Conservation (phyloP, 2,797 vertebrate genomes). For the Euthynnus affinis region DNA sequence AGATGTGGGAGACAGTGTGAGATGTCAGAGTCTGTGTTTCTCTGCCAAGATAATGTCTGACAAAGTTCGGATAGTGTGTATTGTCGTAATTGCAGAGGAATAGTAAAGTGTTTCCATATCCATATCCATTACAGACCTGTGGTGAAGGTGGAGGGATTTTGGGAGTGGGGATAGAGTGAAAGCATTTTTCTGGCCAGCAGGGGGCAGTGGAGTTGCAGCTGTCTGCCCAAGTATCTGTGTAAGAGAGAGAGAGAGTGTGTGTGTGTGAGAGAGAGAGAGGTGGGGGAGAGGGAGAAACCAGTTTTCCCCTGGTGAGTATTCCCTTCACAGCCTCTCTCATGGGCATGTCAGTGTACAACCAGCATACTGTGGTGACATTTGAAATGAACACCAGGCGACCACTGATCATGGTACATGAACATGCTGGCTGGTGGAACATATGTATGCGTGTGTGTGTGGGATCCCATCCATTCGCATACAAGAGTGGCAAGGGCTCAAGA, state of each 20-base stretch:
- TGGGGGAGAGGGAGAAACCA: constrained; percentile 6
- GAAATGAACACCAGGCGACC: constrained; percentile 56
- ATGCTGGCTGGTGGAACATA: constrained; percentile 35
- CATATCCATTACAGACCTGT: background rate
- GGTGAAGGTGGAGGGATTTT: constrained; percentile 3
- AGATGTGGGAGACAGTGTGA: constrained; percentile 38
- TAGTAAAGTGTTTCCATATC: too few species aligned
- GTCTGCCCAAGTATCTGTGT: constrained; percentile 22
- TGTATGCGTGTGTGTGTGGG: background rate
- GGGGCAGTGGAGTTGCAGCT: constrained; percentile 77
- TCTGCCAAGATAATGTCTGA: background rate
- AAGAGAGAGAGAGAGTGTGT: constrained; percentile 9
- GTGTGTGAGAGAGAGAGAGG: background rate
- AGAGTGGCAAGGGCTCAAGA: constrained; percentile 33
- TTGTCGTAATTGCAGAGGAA: constrained; percentile 20
- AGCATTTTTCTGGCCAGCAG: constrained; percentile 69
- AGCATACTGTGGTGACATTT: constrained; percentile 66
- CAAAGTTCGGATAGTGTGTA: background rate
- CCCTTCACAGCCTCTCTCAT: constrained; percentile 49
- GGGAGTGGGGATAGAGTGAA: background rate
- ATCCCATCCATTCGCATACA: constrained; percentile 39
- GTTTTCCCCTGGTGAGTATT: constrained; percentile 50
- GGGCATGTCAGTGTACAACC: constrained; percentile 54
- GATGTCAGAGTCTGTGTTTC: background rate
- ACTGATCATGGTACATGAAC: constrained; percentile 48